Percentiles rank a stretch among this genome's conserved stretches.
Conservation (phyloP, 30 jellyfish, hydroid and myxozoan genomes). For the Mastigias papua region DNA sequence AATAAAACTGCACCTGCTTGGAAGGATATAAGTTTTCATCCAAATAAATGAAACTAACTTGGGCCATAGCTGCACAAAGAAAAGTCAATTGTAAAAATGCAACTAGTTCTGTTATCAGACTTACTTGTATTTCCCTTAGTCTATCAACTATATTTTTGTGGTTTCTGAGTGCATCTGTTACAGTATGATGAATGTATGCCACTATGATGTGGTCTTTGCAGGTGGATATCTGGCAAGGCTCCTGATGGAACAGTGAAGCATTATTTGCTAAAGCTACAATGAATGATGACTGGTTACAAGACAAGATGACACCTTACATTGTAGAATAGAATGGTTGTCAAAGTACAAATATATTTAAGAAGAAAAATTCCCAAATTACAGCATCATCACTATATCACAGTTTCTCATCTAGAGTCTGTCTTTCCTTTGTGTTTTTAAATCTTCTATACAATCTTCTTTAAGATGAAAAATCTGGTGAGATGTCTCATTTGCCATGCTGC, state of each 20-base stretch:
- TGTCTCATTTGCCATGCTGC: constrained; percentile 75
- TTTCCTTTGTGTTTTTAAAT: neutral
- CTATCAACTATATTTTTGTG: too few relatives aligned
- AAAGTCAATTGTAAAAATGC: too few relatives aligned
- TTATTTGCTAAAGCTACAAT: constrained; percentile 33
- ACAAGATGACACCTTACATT: too few relatives aligned
- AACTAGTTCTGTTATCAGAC: too few relatives aligned
- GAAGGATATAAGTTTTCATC: too few relatives aligned
- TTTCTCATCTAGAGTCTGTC: neutral
- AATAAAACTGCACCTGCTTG: too few relatives aligned
- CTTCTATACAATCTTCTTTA: constrained; percentile 39
- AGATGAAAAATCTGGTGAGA: constrained; percentile 48
- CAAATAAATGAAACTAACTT: too few relatives aligned
- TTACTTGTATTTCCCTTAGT: too few relatives aligned
- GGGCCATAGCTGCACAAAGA: too few relatives aligned
- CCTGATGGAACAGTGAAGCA: constrained; percentile 62
- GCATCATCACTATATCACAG: neutral
- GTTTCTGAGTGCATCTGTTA: too few relatives aligned
- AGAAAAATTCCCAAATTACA: neutral
- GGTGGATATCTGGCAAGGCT: constrained; percentile 78
- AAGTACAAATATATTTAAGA: neutral
- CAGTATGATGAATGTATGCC: neutral
- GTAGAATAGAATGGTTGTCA: too few relatives aligned
- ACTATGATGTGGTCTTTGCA: neutral
- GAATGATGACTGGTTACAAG: too few relatives aligned